These are phyloP conservation scores for Sesamia nonagrioides DNA, from an alignment of 1,140 invertebrate genomes.

Conservation along the genomic window DNA sequence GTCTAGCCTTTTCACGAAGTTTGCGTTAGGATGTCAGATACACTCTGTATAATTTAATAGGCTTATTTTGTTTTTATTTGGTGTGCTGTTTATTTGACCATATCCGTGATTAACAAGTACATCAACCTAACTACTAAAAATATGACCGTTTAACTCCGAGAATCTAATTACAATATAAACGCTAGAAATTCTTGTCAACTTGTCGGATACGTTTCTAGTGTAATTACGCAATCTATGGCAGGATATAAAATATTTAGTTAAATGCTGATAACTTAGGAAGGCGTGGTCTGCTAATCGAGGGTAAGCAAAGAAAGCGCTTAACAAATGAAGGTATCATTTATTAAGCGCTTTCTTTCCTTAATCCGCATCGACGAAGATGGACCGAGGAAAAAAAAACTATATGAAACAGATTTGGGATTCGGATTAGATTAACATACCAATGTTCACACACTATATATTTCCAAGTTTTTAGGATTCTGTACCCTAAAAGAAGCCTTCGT, in stretches of 20 bases:
- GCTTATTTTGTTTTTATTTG: too few relatives aligned
- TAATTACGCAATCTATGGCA: constrained; percentile 15
- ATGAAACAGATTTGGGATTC: not conserved
- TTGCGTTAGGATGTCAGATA: too few relatives aligned
- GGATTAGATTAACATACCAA: not conserved
- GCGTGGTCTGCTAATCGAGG: not conserved
- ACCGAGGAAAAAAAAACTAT: not conserved
- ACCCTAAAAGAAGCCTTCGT: too few relatives aligned
- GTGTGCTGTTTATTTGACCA: constrained; percentile 2
- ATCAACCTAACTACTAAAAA: not conserved
- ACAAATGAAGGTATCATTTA: not conserved
- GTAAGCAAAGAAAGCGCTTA: too few relatives aligned
- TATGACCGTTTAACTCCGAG: constrained; percentile 1
- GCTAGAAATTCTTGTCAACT: constrained; percentile 12
- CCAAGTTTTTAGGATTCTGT: too few relatives aligned
- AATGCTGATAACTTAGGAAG: not conserved
- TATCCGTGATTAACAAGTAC: not conserved
- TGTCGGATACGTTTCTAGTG: constrained; percentile 21
- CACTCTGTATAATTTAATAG: too few relatives aligned
- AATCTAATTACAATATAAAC: constrained; percentile 25
- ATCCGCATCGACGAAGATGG: not conserved
- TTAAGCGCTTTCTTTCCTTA: not conserved
- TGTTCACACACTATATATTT: not conserved
- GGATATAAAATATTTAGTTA: constrained; percentile 34
- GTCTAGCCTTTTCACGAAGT: too few relatives aligned